A percentile compares a stretch with the other conserved stretches of the same genome.
phyloP scores from a whole-genome alignment of 1,140 invertebrate species.

The Microplitis mediator region DNA sequence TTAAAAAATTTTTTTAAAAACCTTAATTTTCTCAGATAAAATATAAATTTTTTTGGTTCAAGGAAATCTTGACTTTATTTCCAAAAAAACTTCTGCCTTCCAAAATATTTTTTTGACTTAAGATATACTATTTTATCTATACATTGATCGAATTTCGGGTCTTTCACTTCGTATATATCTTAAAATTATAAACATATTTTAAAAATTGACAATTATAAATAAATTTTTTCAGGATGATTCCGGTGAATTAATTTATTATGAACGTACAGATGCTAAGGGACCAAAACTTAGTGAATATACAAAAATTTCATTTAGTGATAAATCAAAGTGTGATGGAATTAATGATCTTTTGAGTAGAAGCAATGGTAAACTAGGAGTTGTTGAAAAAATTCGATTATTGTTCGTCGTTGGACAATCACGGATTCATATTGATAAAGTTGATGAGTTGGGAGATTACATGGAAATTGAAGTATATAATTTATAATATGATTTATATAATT shows the following conservation, averaged over 20 bases:
- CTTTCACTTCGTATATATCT: not conserved
- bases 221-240: slow-evolving; percentile 54
- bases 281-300: slow-evolving; percentile 75
- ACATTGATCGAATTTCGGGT: too few species aligned
- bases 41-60: too few species aligned
- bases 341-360: slow-evolving; percentile 62
- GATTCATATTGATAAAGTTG: slow-evolving; percentile 86
- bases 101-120: too few species aligned
- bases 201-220: not conserved
- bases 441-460: slow-evolving; percentile 82
- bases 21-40: too few species aligned
- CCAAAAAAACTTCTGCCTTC: too few species aligned
- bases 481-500: not conserved
- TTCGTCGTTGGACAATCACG: slow-evolving; percentile 84
- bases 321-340: slow-evolving; percentile 51
- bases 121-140: too few species aligned
- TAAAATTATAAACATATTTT: not conserved
- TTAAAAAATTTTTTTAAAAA: too few species aligned
- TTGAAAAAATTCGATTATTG: slow-evolving; percentile 76
- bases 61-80: too few species aligned
- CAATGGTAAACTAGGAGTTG: slow-evolving; percentile 69
- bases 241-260: slow-evolving; percentile 79
- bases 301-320: slow-evolving; percentile 63
- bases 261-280: slow-evolving; percentile 71
- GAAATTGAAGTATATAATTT: slow-evolving; percentile 80